A percentile compares a stretch with the other conserved stretches of the same genome.
Evolutionary conservation across 2,797 vertebrate genomes (phyloP).

Genomic region (Hapalemur alaotrensis): DNA sequence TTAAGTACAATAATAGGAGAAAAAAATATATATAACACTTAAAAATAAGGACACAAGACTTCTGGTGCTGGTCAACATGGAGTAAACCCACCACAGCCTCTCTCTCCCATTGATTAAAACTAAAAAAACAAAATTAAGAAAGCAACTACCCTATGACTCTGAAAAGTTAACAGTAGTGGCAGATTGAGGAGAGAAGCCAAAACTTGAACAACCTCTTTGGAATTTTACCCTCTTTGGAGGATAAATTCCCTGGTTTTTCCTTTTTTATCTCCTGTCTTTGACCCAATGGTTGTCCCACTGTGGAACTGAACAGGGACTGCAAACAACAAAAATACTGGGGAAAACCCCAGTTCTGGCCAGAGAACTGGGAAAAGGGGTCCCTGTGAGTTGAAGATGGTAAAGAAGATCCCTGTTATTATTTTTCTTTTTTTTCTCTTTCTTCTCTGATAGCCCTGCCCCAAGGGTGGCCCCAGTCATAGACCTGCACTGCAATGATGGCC

Average conservation of each 20-base stretch:
- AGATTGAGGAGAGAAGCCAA: background rate
- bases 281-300: background rate
- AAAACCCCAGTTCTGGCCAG: background rate
- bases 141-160: background rate
- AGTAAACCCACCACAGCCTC: background rate
- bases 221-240: background rate
- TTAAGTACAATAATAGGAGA: background rate
- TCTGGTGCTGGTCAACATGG: background rate
- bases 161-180: background rate
- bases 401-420: background rate
- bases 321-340: background rate
- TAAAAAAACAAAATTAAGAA: background rate
- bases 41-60: background rate
- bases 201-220: background rate
- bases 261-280: background rate
- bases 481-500: background rate
- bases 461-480: background rate
- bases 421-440: background rate
- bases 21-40: background rate
- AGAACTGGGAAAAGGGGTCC: background rate
- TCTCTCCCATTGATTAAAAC: constrained; percentile 1
- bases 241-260: background rate
- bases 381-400: background rate
- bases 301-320: background rate
- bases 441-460: background rate